phyloP scores from a whole-genome alignment of 1,140 invertebrate species.

The Lepidostoma basale region DNA sequence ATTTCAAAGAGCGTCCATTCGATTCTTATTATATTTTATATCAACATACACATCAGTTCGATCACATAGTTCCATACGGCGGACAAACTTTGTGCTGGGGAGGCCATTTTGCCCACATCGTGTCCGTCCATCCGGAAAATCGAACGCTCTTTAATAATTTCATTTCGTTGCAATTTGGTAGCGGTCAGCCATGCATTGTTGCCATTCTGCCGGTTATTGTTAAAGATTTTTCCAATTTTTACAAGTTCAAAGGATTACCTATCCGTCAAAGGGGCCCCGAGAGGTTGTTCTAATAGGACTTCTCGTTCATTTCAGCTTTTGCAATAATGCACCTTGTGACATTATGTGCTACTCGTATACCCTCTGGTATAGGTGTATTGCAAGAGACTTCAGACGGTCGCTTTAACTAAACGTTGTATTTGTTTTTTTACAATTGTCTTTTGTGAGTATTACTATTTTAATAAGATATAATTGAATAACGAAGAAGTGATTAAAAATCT shows the following conservation, averaged over 20 bases:
- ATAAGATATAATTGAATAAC: no score
- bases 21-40: no score
- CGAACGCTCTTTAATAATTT: slow-evolving; percentile 43
- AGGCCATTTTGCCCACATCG: slow-evolving; percentile 11
- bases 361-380: neutral
- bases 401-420: no score
- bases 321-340: slow-evolving; percentile 34
- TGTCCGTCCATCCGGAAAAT: slow-evolving; percentile 32
- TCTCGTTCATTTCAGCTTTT: slow-evolving; percentile 29
- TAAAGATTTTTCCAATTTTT: slow-evolving; percentile 38
- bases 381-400: no score
- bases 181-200: slow-evolving; percentile 31
- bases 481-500: no score
- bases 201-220: slow-evolving; percentile 37
- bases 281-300: slow-evolving; percentile 22
- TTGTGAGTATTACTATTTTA: no score
- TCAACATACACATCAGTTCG: no score
- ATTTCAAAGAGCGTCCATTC: no score
- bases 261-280: slow-evolving; percentile 11
- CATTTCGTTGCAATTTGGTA: slow-evolving; percentile 42
- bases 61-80: no score
- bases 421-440: no score
- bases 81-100: neutral
- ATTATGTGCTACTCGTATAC: neutral
- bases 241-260: slow-evolving; percentile 41